A percentile compares a stretch with the other conserved stretches of the same genome.
These are phyloP conservation scores for Scomber japonicus DNA, from an alignment of 2,113 vertebrate genomes.

Conservation along the genomic window DNA sequence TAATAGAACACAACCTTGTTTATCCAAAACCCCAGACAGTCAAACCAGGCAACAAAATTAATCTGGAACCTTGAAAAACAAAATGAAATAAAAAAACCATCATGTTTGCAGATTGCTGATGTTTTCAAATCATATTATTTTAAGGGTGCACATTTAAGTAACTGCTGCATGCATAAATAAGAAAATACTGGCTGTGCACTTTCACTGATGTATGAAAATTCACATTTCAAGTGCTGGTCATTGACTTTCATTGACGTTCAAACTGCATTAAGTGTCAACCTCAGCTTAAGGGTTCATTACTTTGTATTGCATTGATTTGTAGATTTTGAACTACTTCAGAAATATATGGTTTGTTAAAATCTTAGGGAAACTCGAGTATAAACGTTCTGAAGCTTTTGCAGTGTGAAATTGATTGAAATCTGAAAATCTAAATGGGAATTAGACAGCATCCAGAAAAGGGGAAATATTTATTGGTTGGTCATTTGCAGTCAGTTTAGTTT, in stretches of 20 bases:
- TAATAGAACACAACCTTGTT: conserved; percentile 49
- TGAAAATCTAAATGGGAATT: conserved; percentile 14
- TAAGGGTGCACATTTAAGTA: conserved; percentile 46
- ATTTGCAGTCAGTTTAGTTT: conserved; percentile 16
- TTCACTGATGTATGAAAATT: conserved; percentile 40
- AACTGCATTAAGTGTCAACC: conserved; percentile 26
- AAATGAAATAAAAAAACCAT: not conserved
- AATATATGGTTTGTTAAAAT: not conserved
- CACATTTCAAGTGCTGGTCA: conserved; percentile 45
- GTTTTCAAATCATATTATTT: conserved; percentile 63
- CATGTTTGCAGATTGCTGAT: conserved; percentile 35
- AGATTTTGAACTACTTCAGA: not conserved
- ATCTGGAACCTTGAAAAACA: conserved; percentile 11
- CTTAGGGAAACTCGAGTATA: conserved; percentile 15
- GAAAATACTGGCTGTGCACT: not conserved
- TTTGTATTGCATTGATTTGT: not conserved
- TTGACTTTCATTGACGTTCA: conserved; percentile 9
- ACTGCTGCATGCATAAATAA: conserved; percentile 45
- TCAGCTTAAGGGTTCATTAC: conserved; percentile 14
- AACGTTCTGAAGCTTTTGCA: conserved; percentile 21
- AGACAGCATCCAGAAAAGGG: conserved; percentile 3
- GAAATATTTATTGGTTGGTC: conserved; percentile 17
- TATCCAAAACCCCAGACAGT: conserved; percentile 32
- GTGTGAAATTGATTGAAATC: conserved; percentile 20
- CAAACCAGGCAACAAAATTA: conserved; percentile 38